A percentile compares a stretch with the other conserved stretches of the same genome.
Evolutionary conservation across 1,140 invertebrate species (phyloP).

Genomic region (Heliothis subflexa): DNA sequence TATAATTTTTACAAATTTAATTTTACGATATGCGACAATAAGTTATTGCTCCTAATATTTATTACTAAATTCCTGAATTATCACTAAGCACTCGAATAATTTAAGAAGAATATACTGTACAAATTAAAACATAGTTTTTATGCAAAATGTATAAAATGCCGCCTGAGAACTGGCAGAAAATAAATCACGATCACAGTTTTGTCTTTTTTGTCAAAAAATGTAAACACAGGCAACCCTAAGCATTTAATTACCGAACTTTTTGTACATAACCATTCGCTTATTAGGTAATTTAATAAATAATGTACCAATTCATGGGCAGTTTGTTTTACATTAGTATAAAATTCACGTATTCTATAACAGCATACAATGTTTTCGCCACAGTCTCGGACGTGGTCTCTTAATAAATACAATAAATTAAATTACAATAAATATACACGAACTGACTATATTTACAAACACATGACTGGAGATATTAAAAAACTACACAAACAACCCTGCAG

Average conservation of each 20-base stretch:
- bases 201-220: constrained; percentile 29
- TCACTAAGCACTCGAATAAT: constrained; percentile 40
- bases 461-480: not conserved
- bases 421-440: not conserved
- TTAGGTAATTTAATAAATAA: not conserved
- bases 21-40: constrained; percentile 71
- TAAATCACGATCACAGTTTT: constrained; percentile 48
- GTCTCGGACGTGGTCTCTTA: constrained; percentile 26
- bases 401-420: not conserved
- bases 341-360: not conserved
- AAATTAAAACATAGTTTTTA: constrained; percentile 11
- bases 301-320: constrained; percentile 39
- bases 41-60: constrained; percentile 73
- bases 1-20: constrained; percentile 64
- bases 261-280: constrained; percentile 39
- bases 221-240: not conserved
- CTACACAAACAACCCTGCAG: constrained; percentile 1
- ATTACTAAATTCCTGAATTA: constrained; percentile 48
- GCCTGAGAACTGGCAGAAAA: not conserved
- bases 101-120: constrained; percentile 33
- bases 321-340: constrained; percentile 4
- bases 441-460: not conserved
- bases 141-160: constrained; percentile 20
- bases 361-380: constrained; percentile 23
- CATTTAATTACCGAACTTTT: not conserved